Evolutionary conservation across 2,113 vertebrate species (phyloP), one percentile per base, ranked within the genome.

Genomic region (Lophotis ruficrista): DNA sequence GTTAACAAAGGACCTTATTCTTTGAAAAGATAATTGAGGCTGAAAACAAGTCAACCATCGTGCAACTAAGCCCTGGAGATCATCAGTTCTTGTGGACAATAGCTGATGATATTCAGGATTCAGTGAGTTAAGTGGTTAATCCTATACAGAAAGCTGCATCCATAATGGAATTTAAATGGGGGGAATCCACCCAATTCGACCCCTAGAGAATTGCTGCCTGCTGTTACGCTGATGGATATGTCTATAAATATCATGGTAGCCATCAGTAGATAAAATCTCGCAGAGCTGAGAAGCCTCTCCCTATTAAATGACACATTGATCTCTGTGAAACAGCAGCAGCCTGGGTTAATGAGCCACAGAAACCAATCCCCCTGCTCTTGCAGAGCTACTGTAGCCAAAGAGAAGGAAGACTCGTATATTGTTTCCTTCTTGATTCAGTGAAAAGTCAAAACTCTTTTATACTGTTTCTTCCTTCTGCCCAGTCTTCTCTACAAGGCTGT

Each of bases 101-200:
- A 43, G 92, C 83, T 61, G 89, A 57, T 91, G 83, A 79, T 92
- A 21, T 84, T 76, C 1, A 1, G 94, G 92, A 96, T 94, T 96
- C 80, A 77, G 73, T 92, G 90, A 89, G 48, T 87, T 94, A 94
- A 96, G 92, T 96, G 92, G 91, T 94, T 96, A 97, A 96, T 95
- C 92, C 95, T 79, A 51, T 89, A 94, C 50, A 83, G 91, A 95
- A 95, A 94, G 92, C 92, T 91, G 81, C 69, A 93, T 95, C 83
- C 83, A 84, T 97, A 96, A 92, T 84, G 62, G 72, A 66, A 58
- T 91, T 94, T 94, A 95, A 93, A 90, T 82, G 72, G 60, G 28
- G 64, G 65, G 53, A 93, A 95, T 94, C 81, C 86, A 96, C 80
- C 93, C 90, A 96, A 27, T 94, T 87, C 7, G 20, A 85, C 86